Conservation (phyloP, 1,140 invertebrate species). For the Dendrolimus punctatus region DNA sequence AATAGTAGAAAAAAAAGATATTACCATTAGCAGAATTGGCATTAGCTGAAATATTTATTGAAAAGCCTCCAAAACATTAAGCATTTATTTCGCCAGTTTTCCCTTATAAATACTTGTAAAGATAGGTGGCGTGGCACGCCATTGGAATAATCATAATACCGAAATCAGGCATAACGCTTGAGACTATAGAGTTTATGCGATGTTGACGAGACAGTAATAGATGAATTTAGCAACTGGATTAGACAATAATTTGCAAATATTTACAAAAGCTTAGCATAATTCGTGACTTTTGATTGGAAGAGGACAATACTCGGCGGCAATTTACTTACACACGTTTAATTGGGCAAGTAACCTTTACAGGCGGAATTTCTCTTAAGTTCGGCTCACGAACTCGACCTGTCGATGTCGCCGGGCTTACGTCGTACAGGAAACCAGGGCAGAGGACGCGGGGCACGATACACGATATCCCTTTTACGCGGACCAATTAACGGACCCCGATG, state of each 20-base stretch:
- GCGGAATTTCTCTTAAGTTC: slow-evolving; percentile 34
- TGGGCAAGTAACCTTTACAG: slow-evolving; percentile 31
- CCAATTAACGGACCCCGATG: slow-evolving; percentile 64
- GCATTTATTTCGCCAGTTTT: no score
- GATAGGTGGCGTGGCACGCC: no score
- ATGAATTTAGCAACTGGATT: no score
- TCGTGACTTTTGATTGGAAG: slow-evolving; percentile 21
- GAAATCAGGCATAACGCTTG: no score
- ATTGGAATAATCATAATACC: no score
- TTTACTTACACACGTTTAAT: slow-evolving; percentile 28
- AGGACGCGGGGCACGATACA: slow-evolving; percentile 45
- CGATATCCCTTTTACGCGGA: slow-evolving; percentile 68
- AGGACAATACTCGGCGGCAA: slow-evolving; percentile 29
- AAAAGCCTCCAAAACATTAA: no score
- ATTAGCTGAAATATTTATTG: no score
- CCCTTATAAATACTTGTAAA: no score
- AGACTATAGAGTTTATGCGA: no score
- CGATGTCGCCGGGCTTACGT: slow-evolving; percentile 26
- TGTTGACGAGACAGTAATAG: no score
- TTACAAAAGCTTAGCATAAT: slow-evolving; percentile 13
- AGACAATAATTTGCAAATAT: slow-evolving; percentile 2
- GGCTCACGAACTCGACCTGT: slow-evolving; percentile 33
- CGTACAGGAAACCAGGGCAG: slow-evolving; percentile 42
- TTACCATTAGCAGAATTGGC: no score
- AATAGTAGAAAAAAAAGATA: no score